phyloP scores from a whole-genome alignment of 2,888 invertebrate genomes.

The Polymixis flavicincta region DNA sequence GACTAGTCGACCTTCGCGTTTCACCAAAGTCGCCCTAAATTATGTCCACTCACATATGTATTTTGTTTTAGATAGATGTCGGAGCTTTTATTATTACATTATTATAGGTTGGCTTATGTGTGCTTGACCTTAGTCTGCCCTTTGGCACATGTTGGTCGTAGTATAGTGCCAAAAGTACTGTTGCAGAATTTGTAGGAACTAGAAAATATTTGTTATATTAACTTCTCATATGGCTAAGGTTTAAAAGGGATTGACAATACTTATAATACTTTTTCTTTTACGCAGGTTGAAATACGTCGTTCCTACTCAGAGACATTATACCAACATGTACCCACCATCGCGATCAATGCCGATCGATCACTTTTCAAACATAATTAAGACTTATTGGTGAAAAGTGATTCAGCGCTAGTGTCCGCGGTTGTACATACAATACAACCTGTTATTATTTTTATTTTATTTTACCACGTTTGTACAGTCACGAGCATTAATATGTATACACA shows the following conservation, averaged over 20 bases:
- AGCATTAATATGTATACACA: no score
- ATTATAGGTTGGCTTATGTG: conserved; percentile 23
- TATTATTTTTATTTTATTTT: no score
- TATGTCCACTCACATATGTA: conserved; percentile 51
- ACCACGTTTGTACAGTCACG: no score
- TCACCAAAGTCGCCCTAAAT: conserved; percentile 56
- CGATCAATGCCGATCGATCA: no score
- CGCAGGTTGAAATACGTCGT: not conserved
- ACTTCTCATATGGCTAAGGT: not conserved
- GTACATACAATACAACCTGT: not conserved
- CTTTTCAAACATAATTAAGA: no score
- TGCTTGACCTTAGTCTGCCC: conserved; percentile 31
- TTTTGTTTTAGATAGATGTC: conserved; percentile 55
- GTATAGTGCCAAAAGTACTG: conserved; percentile 9
- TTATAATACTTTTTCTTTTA: not conserved
- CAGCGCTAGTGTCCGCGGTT: no score
- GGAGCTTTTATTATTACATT: conserved; percentile 42
- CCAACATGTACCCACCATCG: not conserved
- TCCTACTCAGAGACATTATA: not conserved
- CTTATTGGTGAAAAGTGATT: no score
- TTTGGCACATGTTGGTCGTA: not conserved
- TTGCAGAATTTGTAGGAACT: not conserved
- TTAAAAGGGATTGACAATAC: not conserved
- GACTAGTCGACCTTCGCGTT: conserved; percentile 65
- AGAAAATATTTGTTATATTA: no score